These are phyloP conservation scores for Acanthurus lineatus DNA, from an alignment of 2,797 vertebrate genomes.

Conservation along the genomic window DNA sequence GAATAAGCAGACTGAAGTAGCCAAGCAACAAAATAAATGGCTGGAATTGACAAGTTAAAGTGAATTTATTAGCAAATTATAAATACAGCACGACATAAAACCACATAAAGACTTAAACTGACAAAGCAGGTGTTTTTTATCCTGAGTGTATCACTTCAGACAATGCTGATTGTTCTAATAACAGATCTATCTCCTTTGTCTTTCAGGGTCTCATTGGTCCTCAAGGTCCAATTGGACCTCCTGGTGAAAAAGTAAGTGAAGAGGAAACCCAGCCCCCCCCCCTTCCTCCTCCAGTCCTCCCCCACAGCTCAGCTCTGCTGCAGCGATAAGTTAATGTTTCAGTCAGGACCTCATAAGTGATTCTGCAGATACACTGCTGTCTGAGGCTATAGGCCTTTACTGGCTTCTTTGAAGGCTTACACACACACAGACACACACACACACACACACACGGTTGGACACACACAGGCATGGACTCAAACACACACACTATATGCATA, in stretches of 20 bases:
- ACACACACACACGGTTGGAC: constrained; percentile 6
- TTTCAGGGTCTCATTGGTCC: constrained; percentile 95
- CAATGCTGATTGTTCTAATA: constrained; percentile 3
- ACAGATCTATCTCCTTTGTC: constrained; percentile 64
- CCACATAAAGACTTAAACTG: background rate
- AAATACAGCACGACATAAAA: constrained; percentile 8
- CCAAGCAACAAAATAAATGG: constrained; percentile 7
- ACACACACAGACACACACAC: constrained; percentile 29
- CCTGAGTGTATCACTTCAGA: too few relatives aligned
- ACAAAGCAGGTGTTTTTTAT: too few relatives aligned
- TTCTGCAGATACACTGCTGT: constrained; percentile 77
- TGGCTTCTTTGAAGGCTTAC: constrained; percentile 44
- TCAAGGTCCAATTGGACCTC: constrained; percentile 97
- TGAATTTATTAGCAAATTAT: background rate
- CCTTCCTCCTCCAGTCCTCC: constrained; percentile 21
- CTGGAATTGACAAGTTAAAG: background rate
- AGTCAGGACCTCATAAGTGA: constrained; percentile 74
- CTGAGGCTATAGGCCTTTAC: constrained; percentile 59
- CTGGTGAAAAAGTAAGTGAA: constrained; percentile 97
- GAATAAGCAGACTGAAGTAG: constrained; percentile 19
- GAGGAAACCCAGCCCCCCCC: constrained; percentile 9
- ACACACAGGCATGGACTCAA: background rate
- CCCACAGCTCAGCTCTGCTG: constrained; percentile 47
- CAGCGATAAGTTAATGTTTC: constrained; percentile 66
- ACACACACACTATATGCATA: constrained; percentile 31